Evolutionary conservation across 2,113 vertebrate species (phyloP).

Genomic region (Polypterus bichir): DNA sequence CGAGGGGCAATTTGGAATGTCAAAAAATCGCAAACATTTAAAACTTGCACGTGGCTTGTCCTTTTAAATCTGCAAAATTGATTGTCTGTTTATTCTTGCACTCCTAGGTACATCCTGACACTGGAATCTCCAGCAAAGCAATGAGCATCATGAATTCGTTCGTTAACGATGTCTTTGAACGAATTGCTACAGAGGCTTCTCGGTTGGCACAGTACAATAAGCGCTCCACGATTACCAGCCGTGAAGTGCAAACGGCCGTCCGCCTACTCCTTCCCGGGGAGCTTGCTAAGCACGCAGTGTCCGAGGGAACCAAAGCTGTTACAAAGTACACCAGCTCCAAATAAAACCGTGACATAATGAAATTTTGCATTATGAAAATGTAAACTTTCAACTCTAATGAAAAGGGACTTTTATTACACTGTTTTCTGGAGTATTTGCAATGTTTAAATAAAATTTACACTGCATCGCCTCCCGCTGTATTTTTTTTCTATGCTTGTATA

Average conservation of each 20-base stretch:
- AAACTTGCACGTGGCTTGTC: neutral
- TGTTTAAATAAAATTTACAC: no score
- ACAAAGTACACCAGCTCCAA: conserved; percentile 65
- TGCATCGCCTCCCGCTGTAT: no score
- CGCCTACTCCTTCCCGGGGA: conserved; percentile 55
- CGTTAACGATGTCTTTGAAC: conserved; percentile 54
- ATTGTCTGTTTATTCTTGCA: neutral
- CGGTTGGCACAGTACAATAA: conserved; percentile 57
- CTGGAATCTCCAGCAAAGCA: conserved; percentile 52
- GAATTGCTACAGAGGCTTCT: conserved; percentile 56
- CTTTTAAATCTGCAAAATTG: neutral
- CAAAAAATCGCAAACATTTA: neutral
- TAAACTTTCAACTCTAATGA: no score
- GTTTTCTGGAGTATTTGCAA: no score
- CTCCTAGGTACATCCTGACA: conserved; percentile 52
- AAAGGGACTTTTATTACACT: no score
- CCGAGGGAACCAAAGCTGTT: conserved; percentile 57
- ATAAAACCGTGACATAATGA: conserved; percentile 20
- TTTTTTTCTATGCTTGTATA: no score
- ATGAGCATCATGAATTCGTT: conserved; percentile 67
- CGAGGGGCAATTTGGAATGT: neutral
- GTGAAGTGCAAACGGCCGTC: conserved; percentile 56
- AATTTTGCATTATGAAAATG: no score
- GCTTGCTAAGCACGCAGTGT: conserved; percentile 59
- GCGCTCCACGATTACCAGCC: conserved; percentile 55